Percentiles rank a stretch among this genome's conserved stretches.
Evolutionary conservation across 1,140 invertebrate species (phyloP).

Genomic region (Trichonephila inaurata): DNA sequence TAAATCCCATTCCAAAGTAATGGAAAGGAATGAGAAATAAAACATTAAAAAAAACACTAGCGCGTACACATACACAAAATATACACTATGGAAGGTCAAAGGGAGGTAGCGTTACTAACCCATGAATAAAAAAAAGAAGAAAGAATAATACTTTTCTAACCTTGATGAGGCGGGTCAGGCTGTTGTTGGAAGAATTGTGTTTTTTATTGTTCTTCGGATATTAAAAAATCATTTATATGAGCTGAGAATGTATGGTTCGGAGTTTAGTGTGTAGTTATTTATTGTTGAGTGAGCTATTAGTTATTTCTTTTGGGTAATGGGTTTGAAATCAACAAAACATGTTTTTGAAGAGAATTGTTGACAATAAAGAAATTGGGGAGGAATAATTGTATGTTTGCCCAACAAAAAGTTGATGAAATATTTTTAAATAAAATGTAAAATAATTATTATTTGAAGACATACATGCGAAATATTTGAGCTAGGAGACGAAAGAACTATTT

Average conservation of each 20-base stretch:
- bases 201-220: slow-evolving; percentile 16
- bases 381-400: background rate
- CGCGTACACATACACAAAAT: background rate
- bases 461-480: too few species aligned
- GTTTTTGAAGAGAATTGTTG: background rate
- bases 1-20: background rate
- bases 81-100: slow-evolving; percentile 52
- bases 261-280: background rate
- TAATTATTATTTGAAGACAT: too few species aligned
- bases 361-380: too few species aligned
- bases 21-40: background rate
- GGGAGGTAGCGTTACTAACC: slow-evolving; percentile 42
- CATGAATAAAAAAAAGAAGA: background rate
- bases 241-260: background rate
- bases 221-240: slow-evolving; percentile 24
- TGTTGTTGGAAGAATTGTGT: background rate
- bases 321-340: slow-evolving; percentile 9
- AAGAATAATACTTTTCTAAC: slow-evolving; percentile 14
- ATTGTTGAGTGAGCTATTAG: background rate
- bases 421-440: too few species aligned
- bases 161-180: slow-evolving; percentile 35
- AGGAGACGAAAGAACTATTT: too few species aligned
- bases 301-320: background rate
- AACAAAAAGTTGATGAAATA: background rate
- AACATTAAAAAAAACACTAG: background rate